Evolutionary conservation across 2,888 invertebrate species (phyloP), one percentile per base, ranked within the genome.

Genomic region (Tillus elongatus): DNA sequence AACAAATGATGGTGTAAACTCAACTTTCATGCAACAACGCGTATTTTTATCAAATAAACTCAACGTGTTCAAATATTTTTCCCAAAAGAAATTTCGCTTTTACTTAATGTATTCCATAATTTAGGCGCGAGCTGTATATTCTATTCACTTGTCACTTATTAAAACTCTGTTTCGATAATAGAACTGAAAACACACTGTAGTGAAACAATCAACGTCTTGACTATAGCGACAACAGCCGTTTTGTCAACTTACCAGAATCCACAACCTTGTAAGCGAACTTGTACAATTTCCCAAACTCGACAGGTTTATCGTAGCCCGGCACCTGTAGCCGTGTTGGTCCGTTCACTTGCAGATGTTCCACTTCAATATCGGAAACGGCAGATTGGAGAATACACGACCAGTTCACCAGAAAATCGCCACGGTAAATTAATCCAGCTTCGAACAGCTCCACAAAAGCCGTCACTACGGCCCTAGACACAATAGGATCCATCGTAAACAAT

Each of bases 311-410:
- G 61, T 93, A 92, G 1, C 95, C 95, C 0, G 98, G 97, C 46
- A 99, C 91, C 13, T 77, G 58, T 31, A 99, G 61, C 49, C 88
- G 62, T 0, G 95, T 98, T 33, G 84, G 71, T 0, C 95, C 95
- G 2, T 77, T 60, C 26, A 99, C 66, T 58, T 96, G 91, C 27
- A 85, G 64, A 67, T 99, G 97, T 61, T 99, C 97, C 2, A 97
- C 95, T 68, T 98, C 98, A 47, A 99, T 96, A 61, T 99, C 98
- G 0, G 97, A 97, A 50, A 99, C 98, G 4, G 97, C 97, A 33
- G 95, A 96, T 58, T 91, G 89, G 9, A 99, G 69, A 0, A 88
- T 74, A 58, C 97, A 98, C 0, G 95, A 97, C 98, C 98, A 99
- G 70, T 99, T 98, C 2, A 99, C 97, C 4, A 99, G 74, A 27